Conservation (phyloP, 2,113 vertebrate genomes). For the Scatophagus argus region DNA sequence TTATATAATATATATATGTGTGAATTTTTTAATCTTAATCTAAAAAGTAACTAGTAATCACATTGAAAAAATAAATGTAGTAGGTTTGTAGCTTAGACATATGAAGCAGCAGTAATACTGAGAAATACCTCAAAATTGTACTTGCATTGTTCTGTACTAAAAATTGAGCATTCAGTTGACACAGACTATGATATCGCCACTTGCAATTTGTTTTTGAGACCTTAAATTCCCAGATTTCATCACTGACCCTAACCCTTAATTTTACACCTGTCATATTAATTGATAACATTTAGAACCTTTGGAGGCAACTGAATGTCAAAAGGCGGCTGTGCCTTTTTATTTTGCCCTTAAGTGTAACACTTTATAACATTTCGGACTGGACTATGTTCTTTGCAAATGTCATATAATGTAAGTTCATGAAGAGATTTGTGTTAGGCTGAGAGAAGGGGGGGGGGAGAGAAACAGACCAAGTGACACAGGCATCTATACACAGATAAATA, state of each 20-base stretch:
- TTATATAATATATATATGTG: no score
- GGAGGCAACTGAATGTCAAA: slow-evolving; percentile 2
- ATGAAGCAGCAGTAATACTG: no score
- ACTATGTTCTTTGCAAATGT: slow-evolving; percentile 33
- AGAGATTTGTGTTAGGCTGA: slow-evolving; percentile 8
- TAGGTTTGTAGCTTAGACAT: no score
- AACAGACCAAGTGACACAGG: slow-evolving; percentile 14
- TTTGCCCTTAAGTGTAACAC: background rate
- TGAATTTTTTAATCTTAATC: no score
- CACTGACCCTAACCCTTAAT: background rate
- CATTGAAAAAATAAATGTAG: no score
- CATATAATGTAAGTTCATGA: slow-evolving; percentile 9
- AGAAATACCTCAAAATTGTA: no score
- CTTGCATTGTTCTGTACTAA: no score
- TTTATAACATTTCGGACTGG: slow-evolving; percentile 10
- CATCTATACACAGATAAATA: slow-evolving; percentile 35
- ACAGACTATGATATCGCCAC: background rate
- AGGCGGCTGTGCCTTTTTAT: slow-evolving; percentile 19
- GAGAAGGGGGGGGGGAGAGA: background rate
- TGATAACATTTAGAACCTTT: slow-evolving; percentile 10
- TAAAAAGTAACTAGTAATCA: no score
- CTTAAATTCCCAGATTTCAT: background rate
- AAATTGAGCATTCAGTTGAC: no score
- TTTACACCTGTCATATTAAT: slow-evolving; percentile 8
- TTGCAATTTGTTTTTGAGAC: background rate